These are phyloP conservation scores for Chromobotia macracanthus DNA, from an alignment of 2,797 vertebrate genomes.

Conservation along the genomic window DNA sequence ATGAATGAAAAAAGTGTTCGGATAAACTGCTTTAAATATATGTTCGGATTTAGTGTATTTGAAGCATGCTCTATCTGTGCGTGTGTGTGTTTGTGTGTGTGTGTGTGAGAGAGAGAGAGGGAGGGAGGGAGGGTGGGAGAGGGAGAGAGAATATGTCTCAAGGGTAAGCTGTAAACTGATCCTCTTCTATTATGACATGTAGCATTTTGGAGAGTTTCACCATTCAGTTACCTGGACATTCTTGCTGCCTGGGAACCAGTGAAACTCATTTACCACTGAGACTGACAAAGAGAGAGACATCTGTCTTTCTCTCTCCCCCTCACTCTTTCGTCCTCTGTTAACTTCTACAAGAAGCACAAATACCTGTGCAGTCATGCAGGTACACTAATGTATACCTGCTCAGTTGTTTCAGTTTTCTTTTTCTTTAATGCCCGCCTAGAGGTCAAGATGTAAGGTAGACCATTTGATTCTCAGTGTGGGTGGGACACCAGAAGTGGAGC, in stretches of 20 bases:
- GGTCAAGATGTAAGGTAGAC: neutral
- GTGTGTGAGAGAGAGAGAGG: slow-evolving; percentile 3
- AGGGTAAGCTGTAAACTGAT: slow-evolving; percentile 54
- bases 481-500: neutral
- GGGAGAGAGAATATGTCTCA: slow-evolving; percentile 52
- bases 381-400: slow-evolving; percentile 26
- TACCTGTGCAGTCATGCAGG: slow-evolving; percentile 55
- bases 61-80: slow-evolving; percentile 6
- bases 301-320: slow-evolving; percentile 61
- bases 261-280: slow-evolving; percentile 62
- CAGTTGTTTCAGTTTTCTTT: slow-evolving; percentile 34
- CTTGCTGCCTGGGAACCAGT: slow-evolving; percentile 73
- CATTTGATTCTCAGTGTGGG: neutral
- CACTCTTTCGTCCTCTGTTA: slow-evolving; percentile 58
- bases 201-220: slow-evolving; percentile 56
- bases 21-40: too few relatives aligned
- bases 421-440: slow-evolving; percentile 25
- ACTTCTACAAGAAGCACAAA: slow-evolving; percentile 24
- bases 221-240: slow-evolving; percentile 70
- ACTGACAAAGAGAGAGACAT: slow-evolving; percentile 50
- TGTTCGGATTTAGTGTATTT: neutral
- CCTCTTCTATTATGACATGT: slow-evolving; percentile 56
- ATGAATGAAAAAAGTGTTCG: too few relatives aligned
- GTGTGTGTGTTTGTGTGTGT: slow-evolving; percentile 47
- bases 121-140: slow-evolving; percentile 7